Conservation (phyloP, 2,888 invertebrate genomes). For the Merodon equestris region DNA sequence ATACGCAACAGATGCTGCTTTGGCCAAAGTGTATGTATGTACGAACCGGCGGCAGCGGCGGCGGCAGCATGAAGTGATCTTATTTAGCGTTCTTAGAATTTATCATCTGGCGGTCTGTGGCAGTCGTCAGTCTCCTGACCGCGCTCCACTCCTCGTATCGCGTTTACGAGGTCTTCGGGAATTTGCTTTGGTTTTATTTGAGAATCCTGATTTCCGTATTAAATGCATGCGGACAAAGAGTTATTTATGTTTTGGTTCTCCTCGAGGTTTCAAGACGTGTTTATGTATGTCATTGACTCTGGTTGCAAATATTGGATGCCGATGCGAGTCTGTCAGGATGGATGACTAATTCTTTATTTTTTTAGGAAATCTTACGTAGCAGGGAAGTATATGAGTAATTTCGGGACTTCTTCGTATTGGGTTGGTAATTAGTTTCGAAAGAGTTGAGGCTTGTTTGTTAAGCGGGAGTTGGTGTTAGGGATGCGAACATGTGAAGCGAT, state of each 20-base stretch:
- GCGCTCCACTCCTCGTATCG: slow-evolving; percentile 1
- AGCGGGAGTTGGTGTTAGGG: neutral
- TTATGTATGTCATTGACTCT: slow-evolving; percentile 64
- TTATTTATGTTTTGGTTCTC: slow-evolving; percentile 43
- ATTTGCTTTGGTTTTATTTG: slow-evolving; percentile 57
- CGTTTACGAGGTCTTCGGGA: slow-evolving; percentile 13
- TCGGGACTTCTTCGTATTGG: slow-evolving; percentile 20
- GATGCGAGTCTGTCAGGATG: slow-evolving; percentile 21
- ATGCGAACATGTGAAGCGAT: neutral
- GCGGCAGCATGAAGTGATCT: slow-evolving; percentile 62
- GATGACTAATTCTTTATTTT: slow-evolving; percentile 39
- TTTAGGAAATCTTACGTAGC: slow-evolving; percentile 4
- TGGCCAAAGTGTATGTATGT: too few relatives aligned
- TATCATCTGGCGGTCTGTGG: slow-evolving; percentile 44
- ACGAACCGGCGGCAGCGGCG: slow-evolving; percentile 6
- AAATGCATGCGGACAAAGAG: slow-evolving; percentile 62
- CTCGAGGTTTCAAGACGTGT: slow-evolving; percentile 40
- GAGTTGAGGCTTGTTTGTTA: slow-evolving; percentile 13
- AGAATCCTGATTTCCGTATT: slow-evolving; percentile 67
- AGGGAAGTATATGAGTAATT: slow-evolving; percentile 8
- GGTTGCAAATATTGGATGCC: slow-evolving; percentile 24
- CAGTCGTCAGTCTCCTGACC: slow-evolving; percentile 23
- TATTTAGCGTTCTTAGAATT: slow-evolving; percentile 67
- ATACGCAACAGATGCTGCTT: slow-evolving; percentile 45
- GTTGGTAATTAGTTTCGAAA: slow-evolving; percentile 39